Percentiles rank a stretch among this genome's conserved stretches.
These are phyloP conservation scores for Microplitis deprimator DNA, from an alignment of 2,888 invertebrate species.

Conservation along the genomic window DNA sequence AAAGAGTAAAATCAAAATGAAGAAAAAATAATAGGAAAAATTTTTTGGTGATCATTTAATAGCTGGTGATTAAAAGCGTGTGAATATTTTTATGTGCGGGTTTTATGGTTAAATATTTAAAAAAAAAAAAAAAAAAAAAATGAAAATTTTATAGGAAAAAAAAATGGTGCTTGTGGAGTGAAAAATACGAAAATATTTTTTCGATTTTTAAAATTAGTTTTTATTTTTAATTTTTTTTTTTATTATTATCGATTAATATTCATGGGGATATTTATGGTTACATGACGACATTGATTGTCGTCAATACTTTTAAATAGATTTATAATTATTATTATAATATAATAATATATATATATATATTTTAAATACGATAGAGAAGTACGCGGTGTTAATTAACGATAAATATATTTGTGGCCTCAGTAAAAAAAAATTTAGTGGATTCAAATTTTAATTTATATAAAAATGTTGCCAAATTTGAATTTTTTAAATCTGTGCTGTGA, in stretches of 20 bases:
- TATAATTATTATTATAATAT: conserved; percentile 13
- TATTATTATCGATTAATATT: conserved; percentile 28
- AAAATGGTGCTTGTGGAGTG: conserved; percentile 33
- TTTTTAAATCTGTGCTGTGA: conserved; percentile 49
- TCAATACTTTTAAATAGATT: conserved; percentile 36
- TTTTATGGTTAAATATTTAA: conserved; percentile 28
- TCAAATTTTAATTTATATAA: conserved; percentile 26
- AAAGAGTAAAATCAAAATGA: not conserved
- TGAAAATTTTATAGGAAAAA: not conserved
- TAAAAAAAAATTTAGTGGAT: conserved; percentile 27
- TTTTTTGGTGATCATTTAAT: not conserved
- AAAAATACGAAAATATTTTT: conserved; percentile 10
- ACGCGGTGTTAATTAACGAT: not conserved
- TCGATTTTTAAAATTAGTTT: not conserved
- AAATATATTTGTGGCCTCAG: conserved; percentile 10
- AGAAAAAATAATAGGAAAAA: not conserved
- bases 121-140: no score
- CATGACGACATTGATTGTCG: conserved; percentile 38
- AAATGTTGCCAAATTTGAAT: conserved; percentile 49
- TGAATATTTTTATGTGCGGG: conserved; percentile 42
- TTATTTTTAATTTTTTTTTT: conserved; percentile 12
- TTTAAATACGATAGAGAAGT: not conserved
- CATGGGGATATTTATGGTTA: conserved; percentile 47
- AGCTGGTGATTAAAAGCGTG: conserved; percentile 40
- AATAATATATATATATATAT: conserved; percentile 4